A percentile compares a stretch with the other conserved stretches of the same genome.
Evolutionary conservation across 1,140 invertebrate species (phyloP).

Genomic region (Drosophila sechellia): DNA sequence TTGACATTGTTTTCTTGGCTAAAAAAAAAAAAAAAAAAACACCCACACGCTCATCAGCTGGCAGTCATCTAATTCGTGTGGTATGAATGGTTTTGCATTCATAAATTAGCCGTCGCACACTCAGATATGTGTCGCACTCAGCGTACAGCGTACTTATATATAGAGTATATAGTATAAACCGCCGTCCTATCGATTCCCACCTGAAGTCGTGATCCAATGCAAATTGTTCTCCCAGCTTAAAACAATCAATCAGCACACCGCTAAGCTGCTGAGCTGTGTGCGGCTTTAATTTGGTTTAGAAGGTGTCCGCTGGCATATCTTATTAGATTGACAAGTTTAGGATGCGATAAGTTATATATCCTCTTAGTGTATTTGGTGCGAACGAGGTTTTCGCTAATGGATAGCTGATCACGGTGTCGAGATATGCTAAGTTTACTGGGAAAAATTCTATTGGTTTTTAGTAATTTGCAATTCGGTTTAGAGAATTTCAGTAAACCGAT

Average conservation of each 20-base stretch:
- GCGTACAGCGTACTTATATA: background rate
- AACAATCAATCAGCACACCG: constrained; percentile 70
- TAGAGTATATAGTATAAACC: constrained; percentile 2
- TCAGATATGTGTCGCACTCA: constrained; percentile 61
- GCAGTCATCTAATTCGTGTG: constrained; percentile 73
- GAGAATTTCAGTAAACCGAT: too few relatives aligned
- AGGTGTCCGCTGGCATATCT: constrained; percentile 72
- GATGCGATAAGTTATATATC: constrained; percentile 44
- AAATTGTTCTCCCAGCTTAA: constrained; percentile 52
- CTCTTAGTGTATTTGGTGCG: constrained; percentile 30
- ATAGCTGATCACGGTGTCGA: constrained; percentile 5
- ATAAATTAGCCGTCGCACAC: constrained; percentile 71
- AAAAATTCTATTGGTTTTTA: background rate
- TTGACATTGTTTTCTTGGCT: constrained; percentile 62
- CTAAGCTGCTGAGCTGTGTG: constrained; percentile 41
- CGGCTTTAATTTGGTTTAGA: constrained; percentile 68
- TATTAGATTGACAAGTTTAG: constrained; percentile 73
- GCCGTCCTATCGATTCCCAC: constrained; percentile 7
- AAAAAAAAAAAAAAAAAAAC: constrained; percentile 9
- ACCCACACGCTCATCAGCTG: constrained; percentile 46
- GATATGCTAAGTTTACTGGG: background rate
- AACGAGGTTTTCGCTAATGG: constrained; percentile 54
- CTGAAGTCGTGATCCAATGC: constrained; percentile 72
- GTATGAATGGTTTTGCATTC: constrained; percentile 78
- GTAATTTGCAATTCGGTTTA: background rate